Base-by-base conservation (phyloP, 2,888 invertebrate genomes). In the Athalia cordata region DNA sequence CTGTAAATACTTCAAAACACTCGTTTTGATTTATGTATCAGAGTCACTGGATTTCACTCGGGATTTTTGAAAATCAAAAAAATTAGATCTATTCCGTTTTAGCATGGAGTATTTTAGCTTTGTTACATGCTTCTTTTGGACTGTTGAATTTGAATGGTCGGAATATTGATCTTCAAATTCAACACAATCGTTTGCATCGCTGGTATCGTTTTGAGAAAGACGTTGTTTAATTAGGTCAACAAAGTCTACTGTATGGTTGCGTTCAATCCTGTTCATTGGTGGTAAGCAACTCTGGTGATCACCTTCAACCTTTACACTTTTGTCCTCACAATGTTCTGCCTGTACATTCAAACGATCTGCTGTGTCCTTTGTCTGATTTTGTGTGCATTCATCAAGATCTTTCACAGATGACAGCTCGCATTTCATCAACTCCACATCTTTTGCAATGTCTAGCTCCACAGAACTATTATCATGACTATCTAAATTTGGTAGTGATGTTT, bases 401-500 rank as follows among this genome's bases (percentile, higher is more conserved):
- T 72, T 66, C 47, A 47, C n/a, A 1, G 7, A 45, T 43, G n/a
- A 47, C 62, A 50, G 77, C 11, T 77, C 43, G 3, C 5, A 45
- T 59, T n/a, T 3, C 52, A 7, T 11, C 47, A 8, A 43, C 11
- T 64, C 45, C 70, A 13, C 7, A 15, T 9, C 74, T 55, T 4
- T 15, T 13, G 29, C 64, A 67, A 49, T 79, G 78, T 9, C 11
- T 29, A 50, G 74, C 57, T 43, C 81, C 78, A 55, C 85, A 0
- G 87, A 76, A 52, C 86, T 80, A 78, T 87, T 89, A 79, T 88
- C 87, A 15, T 82, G 85, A 64, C 85, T 85, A 50, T 78, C 75
- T 8, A 85, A 80, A 68, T 80, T 52, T 13, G 83, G 83, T 3
- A 87, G 77, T 78, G 83, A 83, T 70, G 72, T 87, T 29, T 87